Conservation (phyloP, 1,140 invertebrate species). For the Magallana gigas region DNA sequence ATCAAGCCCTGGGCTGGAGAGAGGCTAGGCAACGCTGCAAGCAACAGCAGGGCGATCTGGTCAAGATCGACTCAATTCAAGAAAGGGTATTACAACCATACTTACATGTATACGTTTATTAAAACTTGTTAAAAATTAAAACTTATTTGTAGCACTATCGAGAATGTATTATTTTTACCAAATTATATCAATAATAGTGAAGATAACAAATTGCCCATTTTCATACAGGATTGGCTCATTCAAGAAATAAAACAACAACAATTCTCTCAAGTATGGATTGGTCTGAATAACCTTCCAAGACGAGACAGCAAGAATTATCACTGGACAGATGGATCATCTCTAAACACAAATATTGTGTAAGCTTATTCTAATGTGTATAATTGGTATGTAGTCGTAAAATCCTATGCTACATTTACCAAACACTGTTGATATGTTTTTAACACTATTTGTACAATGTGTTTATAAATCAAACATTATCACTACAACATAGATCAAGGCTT, state of each 20-base stretch:
- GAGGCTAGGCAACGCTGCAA: conserved; percentile 62
- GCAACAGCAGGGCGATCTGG: conserved; percentile 60
- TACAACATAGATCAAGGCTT: no score
- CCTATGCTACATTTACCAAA: no score
- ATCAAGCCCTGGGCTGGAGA: conserved; percentile 54
- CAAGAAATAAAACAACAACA: background rate
- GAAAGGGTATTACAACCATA: conserved; percentile 55
- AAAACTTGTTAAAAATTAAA: background rate
- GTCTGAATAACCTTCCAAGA: conserved; percentile 51
- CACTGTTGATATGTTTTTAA: no score
- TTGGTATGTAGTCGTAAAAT: no score
- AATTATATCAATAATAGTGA: no score
- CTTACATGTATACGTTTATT: background rate
- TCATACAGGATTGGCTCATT: conserved; percentile 7
- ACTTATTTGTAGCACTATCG: no score
- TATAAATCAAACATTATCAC: no score
- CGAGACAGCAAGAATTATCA: conserved; percentile 46
- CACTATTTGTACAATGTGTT: no score
- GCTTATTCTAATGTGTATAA: background rate
- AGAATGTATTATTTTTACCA: no score
- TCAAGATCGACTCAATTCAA: conserved; percentile 59
- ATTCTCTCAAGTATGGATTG: conserved; percentile 52
- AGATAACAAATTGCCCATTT: no score
- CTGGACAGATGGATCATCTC: conserved; percentile 53
- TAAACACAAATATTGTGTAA: conserved; percentile 48